phyloP scores from a whole-genome alignment of 2,113 vertebrate species.

The Corydoras maculifer region DNA sequence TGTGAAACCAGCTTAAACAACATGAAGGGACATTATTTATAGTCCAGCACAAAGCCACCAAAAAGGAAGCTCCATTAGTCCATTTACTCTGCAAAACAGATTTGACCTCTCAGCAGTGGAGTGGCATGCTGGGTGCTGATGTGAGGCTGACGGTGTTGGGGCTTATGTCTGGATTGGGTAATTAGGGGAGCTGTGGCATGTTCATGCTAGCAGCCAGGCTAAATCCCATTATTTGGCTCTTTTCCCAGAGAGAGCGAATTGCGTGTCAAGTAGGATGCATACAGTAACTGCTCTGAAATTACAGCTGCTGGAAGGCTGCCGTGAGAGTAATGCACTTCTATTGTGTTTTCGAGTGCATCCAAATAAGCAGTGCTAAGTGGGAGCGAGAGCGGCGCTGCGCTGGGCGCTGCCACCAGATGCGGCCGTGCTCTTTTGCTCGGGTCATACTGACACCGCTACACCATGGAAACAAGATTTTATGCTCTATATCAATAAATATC shows the following conservation, averaged over 20 bases:
- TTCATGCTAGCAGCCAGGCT: conserved; percentile 54
- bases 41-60: conserved; percentile 8
- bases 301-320: conserved; percentile 63
- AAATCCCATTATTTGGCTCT: conserved; percentile 75
- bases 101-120: conserved; percentile 44
- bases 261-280: conserved; percentile 76
- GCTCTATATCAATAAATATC: too few species aligned
- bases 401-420: conserved; percentile 35
- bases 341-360: conserved; percentile 73
- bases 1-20: not conserved
- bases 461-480: too few species aligned
- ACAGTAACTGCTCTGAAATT: conserved; percentile 74
- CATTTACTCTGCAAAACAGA: conserved; percentile 45
- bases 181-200: conserved; percentile 47
- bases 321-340: conserved; percentile 67
- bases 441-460: not conserved
- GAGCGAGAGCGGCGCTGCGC: conserved; percentile 46
- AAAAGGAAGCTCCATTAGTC: conserved; percentile 43
- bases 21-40: conserved; percentile 10
- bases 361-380: conserved; percentile 72
- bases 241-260: conserved; percentile 66
- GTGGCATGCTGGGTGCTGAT: conserved; percentile 37
- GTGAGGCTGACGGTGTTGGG: conserved; percentile 39
- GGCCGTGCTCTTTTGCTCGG: not conserved
- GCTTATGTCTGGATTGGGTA: conserved; percentile 44